Base-by-base conservation (phyloP, 2,888 invertebrate genomes). In the Parochlus steinenii region DNA sequence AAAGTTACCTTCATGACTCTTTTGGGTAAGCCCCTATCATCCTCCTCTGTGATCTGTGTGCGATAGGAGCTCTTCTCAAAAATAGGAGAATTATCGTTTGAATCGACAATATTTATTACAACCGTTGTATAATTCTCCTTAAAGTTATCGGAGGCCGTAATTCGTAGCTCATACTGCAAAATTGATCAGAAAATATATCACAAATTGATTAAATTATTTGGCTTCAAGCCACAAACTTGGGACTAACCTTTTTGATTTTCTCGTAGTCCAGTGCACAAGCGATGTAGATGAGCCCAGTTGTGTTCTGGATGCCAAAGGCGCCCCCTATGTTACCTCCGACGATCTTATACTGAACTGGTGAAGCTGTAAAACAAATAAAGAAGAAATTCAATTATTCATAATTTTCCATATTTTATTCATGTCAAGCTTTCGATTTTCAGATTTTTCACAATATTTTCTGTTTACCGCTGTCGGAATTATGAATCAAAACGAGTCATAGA, bases 261-360 rank as follows among this genome's bases (percentile, higher is more conserved):
- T 67, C 67, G 48, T 65, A 67, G 47, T 69, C 68, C 22, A 69
- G 51, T 29, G 61, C 58, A 27, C 63, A 61, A 5, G 64, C 64
- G 15, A 69, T 64, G 49, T 62, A 65, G 39, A 69, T 64, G 37
- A 65, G 65, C 15, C 69, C 68, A 11, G 65, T 66, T 47, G 62
- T 61, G 43, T 63, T 62, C 45, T 63, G 61, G 33, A 67, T 63
- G 25, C 62, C 64, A 46, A 67, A 67, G 1, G 64, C 65, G 41
- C 64, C 65, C 15, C 62, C 63, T 38, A 58, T 51, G 47, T 68
- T 68, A 33, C 67, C 67, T 40, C 58, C 56, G 25, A 62, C 63
- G 41, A 68, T 65, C 47, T 66, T 64, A 49, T 68, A 69, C 29
- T 63, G 61, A 45, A 69, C 58, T 43, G 57, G 54, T 40, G 64